A percentile compares a stretch with the other conserved stretches of the same genome.
These are phyloP conservation scores for Platyscapa corneri DNA, from an alignment of 1,140 invertebrate genomes.

Conservation along the genomic window DNA sequence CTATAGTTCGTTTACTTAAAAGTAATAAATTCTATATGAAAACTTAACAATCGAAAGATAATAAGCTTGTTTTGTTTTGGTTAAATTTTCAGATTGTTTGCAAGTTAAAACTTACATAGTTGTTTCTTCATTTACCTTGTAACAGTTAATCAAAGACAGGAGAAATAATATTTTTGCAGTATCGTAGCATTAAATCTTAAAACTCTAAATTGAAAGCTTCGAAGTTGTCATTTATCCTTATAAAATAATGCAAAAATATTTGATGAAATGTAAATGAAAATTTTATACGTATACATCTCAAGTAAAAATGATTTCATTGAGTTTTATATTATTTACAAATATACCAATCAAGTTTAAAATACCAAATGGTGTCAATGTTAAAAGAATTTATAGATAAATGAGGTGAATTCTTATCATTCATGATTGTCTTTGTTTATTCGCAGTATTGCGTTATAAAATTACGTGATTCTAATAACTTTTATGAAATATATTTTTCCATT, in stretches of 20 bases:
- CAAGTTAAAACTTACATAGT: background rate
- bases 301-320: background rate
- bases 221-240: background rate
- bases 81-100: background rate
- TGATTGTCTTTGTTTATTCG: background rate
- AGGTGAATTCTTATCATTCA: slow-evolving; percentile 34
- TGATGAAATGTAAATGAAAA: background rate
- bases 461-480: background rate
- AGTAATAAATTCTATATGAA: too few relatives aligned
- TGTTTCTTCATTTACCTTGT: background rate
- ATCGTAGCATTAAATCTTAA: background rate
- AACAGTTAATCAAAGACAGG: background rate
- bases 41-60: background rate
- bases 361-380: slow-evolving; percentile 44
- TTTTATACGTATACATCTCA: background rate
- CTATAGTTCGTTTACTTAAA: too few relatives aligned
- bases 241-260: background rate
- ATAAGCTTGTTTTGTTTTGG: background rate
- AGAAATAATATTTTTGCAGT: background rate
- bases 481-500: background rate
- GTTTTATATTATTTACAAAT: slow-evolving; percentile 25
- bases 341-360: slow-evolving; percentile 37
- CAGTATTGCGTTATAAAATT: slow-evolving; percentile 5
- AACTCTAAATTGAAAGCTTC: background rate
- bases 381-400: slow-evolving; percentile 32